Percentiles rank a stretch among this genome's conserved stretches.
Conservation (phyloP, 2,113 vertebrate species). For the Hippoglossus stenolepis region DNA sequence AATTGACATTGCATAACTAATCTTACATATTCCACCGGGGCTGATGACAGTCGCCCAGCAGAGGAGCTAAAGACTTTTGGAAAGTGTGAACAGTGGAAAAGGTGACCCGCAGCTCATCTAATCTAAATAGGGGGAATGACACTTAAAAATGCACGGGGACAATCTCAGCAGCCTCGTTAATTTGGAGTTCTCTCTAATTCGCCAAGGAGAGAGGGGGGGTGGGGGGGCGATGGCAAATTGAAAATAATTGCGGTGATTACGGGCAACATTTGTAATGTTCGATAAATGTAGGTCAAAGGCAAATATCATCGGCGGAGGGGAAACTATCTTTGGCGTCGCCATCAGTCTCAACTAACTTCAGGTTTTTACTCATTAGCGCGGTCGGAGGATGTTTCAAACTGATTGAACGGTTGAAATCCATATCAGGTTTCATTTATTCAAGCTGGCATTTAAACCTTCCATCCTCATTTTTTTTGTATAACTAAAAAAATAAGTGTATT, state of each 20-base stretch:
- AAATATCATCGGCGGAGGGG: constrained; percentile 20
- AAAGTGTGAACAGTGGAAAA: constrained; percentile 60
- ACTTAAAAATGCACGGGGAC: constrained; percentile 69
- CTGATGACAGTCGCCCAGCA: constrained; percentile 53
- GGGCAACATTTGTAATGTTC: constrained; percentile 65
- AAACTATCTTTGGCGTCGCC: constrained; percentile 13
- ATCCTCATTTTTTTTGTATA: background rate
- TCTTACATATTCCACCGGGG: constrained; percentile 69
- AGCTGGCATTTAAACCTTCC: background rate
- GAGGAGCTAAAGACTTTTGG: constrained; percentile 62
- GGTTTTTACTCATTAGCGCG: constrained; percentile 5
- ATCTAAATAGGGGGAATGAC: constrained; percentile 62
- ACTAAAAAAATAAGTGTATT: background rate
- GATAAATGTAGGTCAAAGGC: constrained; percentile 68
- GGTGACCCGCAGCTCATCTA: constrained; percentile 74
- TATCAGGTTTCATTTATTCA: background rate
- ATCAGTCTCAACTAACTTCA: constrained; percentile 27
- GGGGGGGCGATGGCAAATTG: constrained; percentile 62
- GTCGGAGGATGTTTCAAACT: constrained; percentile 29
- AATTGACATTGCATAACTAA: constrained; percentile 78
- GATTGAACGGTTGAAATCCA: background rate
- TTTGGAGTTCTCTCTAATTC: constrained; percentile 57
- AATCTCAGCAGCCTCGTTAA: constrained; percentile 56
- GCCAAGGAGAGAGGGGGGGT: constrained; percentile 55
- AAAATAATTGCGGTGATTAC: constrained; percentile 76